phyloP scores from a whole-genome alignment of 2,113 vertebrate species.

The Osmerus eperlanus region DNA sequence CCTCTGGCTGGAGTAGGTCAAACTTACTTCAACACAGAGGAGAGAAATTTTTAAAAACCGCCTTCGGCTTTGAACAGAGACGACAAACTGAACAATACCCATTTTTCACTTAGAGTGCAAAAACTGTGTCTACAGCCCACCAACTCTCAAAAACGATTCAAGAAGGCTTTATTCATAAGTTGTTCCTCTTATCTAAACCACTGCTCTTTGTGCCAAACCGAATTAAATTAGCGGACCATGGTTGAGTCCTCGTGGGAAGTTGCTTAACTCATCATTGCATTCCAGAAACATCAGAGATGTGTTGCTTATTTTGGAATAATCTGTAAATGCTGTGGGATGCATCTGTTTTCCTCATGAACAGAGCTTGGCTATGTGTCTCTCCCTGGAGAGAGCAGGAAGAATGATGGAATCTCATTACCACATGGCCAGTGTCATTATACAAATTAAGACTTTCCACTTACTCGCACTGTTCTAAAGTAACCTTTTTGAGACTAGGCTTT shows the following conservation, averaged over 20 bases:
- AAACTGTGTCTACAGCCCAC: conserved; percentile 14
- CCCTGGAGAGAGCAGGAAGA: not conserved
- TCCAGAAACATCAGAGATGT: not conserved
- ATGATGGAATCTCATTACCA: not conserved
- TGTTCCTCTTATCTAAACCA: conserved; percentile 6
- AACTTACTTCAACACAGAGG: conserved; percentile 22
- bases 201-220: conserved; percentile 9
- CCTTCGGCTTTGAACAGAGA: conserved; percentile 35
- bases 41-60: conserved; percentile 35
- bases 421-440: conserved; percentile 4
- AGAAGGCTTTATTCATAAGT: conserved; percentile 1
- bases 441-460: not conserved
- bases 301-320: conserved; percentile 1
- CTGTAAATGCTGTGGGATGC: not conserved
- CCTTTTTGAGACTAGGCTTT: not conserved
- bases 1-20: conserved; percentile 39
- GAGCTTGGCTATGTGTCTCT: conserved; percentile 1
- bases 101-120: conserved; percentile 47
- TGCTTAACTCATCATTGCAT: not conserved
- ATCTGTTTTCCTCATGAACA: conserved; percentile 2
- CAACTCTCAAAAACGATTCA: not conserved
- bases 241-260: not conserved
- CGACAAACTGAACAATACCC: conserved; percentile 44
- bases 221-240: not conserved
- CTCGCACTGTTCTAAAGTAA: not conserved